phyloP scores from a whole-genome alignment of 1,140 invertebrate species.

The Drosophila chauvacae region DNA sequence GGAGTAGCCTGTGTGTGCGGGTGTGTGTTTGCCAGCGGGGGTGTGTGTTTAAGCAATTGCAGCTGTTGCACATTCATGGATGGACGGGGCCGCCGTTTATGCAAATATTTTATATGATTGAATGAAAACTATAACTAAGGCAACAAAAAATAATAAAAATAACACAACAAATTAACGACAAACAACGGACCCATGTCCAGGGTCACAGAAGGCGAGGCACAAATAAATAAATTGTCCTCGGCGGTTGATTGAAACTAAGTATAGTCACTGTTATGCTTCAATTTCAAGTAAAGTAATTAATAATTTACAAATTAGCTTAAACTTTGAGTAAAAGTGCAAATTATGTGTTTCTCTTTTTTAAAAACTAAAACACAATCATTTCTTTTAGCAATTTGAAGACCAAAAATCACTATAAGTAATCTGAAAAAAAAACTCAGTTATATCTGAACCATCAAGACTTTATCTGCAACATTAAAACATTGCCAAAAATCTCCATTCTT shows the following conservation, averaged over 20 bases:
- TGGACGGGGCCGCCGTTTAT: slow-evolving; percentile 17
- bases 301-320: not conserved
- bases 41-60: slow-evolving; percentile 38
- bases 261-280: no score
- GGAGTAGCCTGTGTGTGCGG: slow-evolving; percentile 37
- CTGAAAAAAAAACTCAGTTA: not conserved
- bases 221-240: slow-evolving; percentile 2
- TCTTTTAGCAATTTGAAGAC: not conserved
- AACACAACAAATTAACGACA: slow-evolving; percentile 15
- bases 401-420: not conserved
- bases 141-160: not conserved
- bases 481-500: slow-evolving; percentile 31
- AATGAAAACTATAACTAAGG: slow-evolving; percentile 34
- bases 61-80: slow-evolving; percentile 46
- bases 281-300: not conserved
- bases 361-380: not conserved
- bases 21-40: slow-evolving; percentile 33
- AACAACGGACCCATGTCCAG: slow-evolving; percentile 4
- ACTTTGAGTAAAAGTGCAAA: not conserved
- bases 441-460: not conserved
- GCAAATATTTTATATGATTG: slow-evolving; percentile 41
- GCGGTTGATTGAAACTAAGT: slow-evolving; percentile 6
- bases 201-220: slow-evolving; percentile 5
- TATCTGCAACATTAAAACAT: slow-evolving; percentile 15
- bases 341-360: not conserved